These are phyloP conservation scores for Selene dorsalis DNA, from an alignment of 2,797 vertebrate genomes.

Conservation along the genomic window DNA sequence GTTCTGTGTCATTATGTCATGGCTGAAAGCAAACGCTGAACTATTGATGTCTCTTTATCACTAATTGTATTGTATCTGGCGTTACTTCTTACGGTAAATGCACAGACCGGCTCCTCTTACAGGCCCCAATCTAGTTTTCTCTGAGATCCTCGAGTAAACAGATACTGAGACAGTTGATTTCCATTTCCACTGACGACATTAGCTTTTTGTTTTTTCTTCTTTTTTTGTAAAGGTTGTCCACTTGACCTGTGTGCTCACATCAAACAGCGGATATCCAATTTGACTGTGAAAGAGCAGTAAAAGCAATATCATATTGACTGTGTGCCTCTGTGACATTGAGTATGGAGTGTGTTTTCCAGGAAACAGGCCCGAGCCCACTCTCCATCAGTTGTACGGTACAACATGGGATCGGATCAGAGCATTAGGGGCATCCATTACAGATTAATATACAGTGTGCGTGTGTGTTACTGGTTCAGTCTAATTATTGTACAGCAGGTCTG, in stretches of 20 bases:
- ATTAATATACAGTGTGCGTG: constrained; percentile 6
- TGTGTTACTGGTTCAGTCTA: constrained; percentile 7
- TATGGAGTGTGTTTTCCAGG: constrained; percentile 53
- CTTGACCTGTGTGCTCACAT: constrained; percentile 32
- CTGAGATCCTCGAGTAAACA: constrained; percentile 54
- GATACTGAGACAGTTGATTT: constrained; percentile 47
- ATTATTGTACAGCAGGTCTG: constrained; percentile 48
- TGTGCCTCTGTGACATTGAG: constrained; percentile 38
- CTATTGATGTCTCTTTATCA: constrained; percentile 32
- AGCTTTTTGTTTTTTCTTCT: constrained; percentile 20
- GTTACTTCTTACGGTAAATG: constrained; percentile 47
- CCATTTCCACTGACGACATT: constrained; percentile 54
- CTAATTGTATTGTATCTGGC: constrained; percentile 23
- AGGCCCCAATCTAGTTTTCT: constrained; percentile 59
- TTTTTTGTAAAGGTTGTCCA: constrained; percentile 29
- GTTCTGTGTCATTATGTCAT: constrained; percentile 60
- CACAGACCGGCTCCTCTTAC: constrained; percentile 58
- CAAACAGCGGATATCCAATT: constrained; percentile 42
- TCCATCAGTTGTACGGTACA: constrained; percentile 20
- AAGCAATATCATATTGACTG: constrained; percentile 58
- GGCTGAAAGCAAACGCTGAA: constrained; percentile 38
- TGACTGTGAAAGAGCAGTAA: constrained; percentile 45
- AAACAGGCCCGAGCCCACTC: constrained; percentile 45
- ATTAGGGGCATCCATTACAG: constrained; percentile 9
- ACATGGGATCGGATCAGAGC: constrained; percentile 23